Evolutionary conservation across 2,113 vertebrate species (phyloP), one percentile per base, ranked within the genome.

Genomic region (Tragelaphus buxtoni): DNA sequence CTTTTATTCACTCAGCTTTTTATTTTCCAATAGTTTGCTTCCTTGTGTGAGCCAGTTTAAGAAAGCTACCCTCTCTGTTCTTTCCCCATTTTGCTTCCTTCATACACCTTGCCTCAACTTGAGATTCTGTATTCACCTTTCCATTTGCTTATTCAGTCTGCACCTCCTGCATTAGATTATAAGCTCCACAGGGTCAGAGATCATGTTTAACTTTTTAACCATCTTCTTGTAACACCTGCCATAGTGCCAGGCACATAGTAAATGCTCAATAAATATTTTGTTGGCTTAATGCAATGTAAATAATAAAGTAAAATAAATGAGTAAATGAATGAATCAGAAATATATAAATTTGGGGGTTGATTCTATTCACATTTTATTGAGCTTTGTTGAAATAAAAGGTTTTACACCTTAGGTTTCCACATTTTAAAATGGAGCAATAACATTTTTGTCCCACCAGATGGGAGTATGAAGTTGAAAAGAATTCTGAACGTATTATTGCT

Each of bases 401-500:
- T 76, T 90, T 87, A 5, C 3, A 69, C 1, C 17, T 90, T 91
- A 80, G 32, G 74, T 91, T 97, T 97, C 92, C 63, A 91, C 10
- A 82, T 85, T 91, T 96, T 88, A 86, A 94, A 93, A 45, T 96
- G 32, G 82, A 79, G 58, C 72, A 85, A 69, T 95, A 88, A 93
- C 60, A 89, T 92, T 97, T 97, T 97, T 84, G 9, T 91, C 87
- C 47, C 30, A 96, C 79, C 89, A 95, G 82, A 94, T 97, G 79
- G 77, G 82, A 86, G 55, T 95, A 96, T 87, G 86, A 97, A 94
- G 26, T 86, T 97, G 45, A 93, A 95, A 96, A 95, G 55, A 88
- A 49, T 53, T 12, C 60, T 61, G 18, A 82, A 77, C 3, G 4
- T 53, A 42, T 83, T 91, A 87, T 85, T 81, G 26, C 82, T 88